Conservation (phyloP, 2,888 invertebrate species). For the Coleophora flavipennella region DNA sequence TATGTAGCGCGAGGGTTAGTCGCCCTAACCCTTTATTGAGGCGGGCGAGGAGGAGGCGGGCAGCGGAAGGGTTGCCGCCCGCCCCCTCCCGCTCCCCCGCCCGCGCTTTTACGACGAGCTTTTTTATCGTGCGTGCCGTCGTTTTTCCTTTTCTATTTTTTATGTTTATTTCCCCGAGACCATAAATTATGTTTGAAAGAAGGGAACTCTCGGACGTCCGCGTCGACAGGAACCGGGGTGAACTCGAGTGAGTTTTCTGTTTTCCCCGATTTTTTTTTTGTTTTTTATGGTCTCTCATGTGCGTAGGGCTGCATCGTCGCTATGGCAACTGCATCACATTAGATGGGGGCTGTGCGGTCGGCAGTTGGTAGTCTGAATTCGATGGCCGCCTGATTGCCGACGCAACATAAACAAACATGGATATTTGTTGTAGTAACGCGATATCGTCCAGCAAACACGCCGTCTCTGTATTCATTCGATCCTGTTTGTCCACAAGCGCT, state of each 20-base stretch:
- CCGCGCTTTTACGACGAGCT: conserved; percentile 68
- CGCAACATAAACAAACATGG: conserved; percentile 42
- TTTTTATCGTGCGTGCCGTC: conserved; percentile 73
- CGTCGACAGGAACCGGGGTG: conserved; percentile 67
- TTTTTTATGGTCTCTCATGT: conserved; percentile 63
- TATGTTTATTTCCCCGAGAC: conserved; percentile 74
- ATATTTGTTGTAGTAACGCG: conserved; percentile 64
- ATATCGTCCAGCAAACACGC: conserved; percentile 53
- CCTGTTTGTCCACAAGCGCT: conserved; percentile 63
- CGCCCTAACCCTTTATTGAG: conserved; percentile 64
- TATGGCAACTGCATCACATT: conserved; percentile 65
- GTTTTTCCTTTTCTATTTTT: conserved; percentile 74
- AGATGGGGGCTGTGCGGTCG: conserved; percentile 23
- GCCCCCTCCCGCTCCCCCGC: conserved; percentile 34
- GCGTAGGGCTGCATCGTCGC: conserved; percentile 53
- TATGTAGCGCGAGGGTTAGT: conserved; percentile 42
- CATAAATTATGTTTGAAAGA: conserved; percentile 74
- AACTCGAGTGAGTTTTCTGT: conserved; percentile 59
- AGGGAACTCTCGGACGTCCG: conserved; percentile 70
- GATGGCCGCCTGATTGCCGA: conserved; percentile 25
- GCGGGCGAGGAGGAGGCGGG: conserved; percentile 47
- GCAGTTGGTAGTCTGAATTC: conserved; percentile 10
- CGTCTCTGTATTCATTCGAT: conserved; percentile 65
- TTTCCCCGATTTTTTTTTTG: conserved; percentile 51
- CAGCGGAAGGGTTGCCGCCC: conserved; percentile 68